Evolutionary conservation across 2,888 invertebrate genomes (phyloP).

Genomic region (Aphrophora alni): DNA sequence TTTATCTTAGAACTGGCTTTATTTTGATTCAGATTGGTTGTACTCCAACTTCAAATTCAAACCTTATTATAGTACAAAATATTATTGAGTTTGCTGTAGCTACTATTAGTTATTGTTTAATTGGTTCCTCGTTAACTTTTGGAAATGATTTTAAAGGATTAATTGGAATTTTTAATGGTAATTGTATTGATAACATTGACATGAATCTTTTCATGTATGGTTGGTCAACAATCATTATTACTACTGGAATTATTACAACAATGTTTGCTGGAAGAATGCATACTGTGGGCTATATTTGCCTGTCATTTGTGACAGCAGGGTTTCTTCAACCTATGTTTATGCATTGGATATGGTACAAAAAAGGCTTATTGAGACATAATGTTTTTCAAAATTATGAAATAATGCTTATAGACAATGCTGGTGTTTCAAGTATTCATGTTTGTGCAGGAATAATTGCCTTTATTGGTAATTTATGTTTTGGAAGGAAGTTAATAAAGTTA

Average conservation of each 20-base stretch:
- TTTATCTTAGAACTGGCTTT: conserved; percentile 7
- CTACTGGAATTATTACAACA: not conserved
- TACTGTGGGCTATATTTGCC: not conserved
- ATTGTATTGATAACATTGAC: not conserved
- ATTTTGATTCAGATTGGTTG: not conserved
- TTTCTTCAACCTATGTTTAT: not conserved
- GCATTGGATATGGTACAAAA: not conserved
- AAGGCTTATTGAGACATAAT: not conserved
- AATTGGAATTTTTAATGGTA: not conserved
- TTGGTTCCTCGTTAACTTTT: not conserved
- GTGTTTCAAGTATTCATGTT: not conserved
- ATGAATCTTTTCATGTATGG: not conserved
- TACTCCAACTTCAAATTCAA: not conserved
- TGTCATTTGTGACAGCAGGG: not conserved
- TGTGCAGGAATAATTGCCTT: not conserved
- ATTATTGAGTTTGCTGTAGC: not conserved
- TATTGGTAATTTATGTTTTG: not conserved
- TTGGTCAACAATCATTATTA: not conserved
- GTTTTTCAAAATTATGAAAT: not conserved
- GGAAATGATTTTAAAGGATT: not conserved
- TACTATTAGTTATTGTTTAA: not conserved
- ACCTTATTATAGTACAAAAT: not conserved
- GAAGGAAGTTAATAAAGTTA: not conserved
- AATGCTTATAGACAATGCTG: not conserved
- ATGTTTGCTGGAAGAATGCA: not conserved